phyloP scores from a whole-genome alignment of 37 sponge, comb jelly and placozoan genomes.

The Mnemiopsis leidyi region DNA sequence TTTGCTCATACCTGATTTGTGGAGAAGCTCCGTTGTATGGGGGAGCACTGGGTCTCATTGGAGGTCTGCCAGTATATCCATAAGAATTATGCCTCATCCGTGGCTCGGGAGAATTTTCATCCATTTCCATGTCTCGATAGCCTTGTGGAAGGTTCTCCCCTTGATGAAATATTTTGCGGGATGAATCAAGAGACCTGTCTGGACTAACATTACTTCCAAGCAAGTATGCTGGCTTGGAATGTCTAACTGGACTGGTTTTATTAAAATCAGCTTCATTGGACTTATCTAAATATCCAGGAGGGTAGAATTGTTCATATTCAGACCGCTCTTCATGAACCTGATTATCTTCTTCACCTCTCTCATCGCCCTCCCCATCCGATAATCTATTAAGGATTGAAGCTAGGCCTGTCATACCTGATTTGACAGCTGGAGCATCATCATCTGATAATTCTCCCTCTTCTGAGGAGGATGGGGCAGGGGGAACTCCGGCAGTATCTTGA shows the following conservation, averaged over 20 bases:
- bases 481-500: too few relatives aligned
- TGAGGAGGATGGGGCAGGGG: not conserved
- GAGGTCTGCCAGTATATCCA: not conserved
- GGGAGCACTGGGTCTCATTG: not conserved
- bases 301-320: constrained; percentile 10
- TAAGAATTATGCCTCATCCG: not conserved
- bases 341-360: not conserved
- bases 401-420: constrained; percentile 38
- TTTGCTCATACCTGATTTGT: not conserved
- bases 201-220: not conserved
- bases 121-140: not conserved
- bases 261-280: too few relatives aligned
- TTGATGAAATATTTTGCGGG: not conserved
- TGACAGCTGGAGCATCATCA: not conserved
- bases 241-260: not conserved
- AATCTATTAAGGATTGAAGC: constrained; percentile 33
- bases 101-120: not conserved
- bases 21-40: not conserved
- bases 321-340: not conserved
- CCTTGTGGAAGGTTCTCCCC: not conserved
- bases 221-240: constrained; percentile 10
- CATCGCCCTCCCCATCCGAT: not conserved
- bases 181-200: not conserved
- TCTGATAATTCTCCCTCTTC: constrained; percentile 26
- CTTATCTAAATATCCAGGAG: not conserved